Conservation (phyloP, 2,797 vertebrate species). For the Platyrinchus mystaceus region DNA sequence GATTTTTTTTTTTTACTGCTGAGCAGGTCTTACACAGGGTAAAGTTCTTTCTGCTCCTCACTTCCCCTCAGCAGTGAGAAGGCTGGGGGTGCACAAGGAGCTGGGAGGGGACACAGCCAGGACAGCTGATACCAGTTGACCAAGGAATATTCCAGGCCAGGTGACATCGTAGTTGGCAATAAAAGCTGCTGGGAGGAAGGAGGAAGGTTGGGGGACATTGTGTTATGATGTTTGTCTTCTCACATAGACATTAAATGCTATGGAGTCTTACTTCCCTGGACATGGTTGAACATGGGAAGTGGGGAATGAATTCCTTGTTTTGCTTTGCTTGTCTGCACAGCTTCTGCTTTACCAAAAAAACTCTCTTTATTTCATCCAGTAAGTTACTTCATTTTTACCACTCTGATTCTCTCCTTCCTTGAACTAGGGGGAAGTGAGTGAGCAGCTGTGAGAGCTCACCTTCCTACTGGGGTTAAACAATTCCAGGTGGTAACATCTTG, state of each 20-base stretch:
- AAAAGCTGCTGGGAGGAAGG: neutral
- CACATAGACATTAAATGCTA: accelerated
- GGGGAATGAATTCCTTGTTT: neutral
- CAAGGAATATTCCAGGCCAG: neutral
- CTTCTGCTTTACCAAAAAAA: neutral
- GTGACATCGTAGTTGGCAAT: neutral
- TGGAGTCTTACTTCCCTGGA: neutral
- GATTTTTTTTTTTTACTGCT: neutral
- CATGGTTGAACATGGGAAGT: neutral
- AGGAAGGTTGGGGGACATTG: accelerated
- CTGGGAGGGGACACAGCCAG: neutral
- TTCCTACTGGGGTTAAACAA: neutral
- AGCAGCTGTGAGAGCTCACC: accelerated
- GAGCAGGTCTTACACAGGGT: neutral
- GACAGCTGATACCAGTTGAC: neutral
- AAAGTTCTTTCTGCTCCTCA: neutral
- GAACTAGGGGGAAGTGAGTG: accelerated
- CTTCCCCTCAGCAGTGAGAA: accelerated
- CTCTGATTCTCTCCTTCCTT: neutral
- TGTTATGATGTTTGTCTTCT: neutral
- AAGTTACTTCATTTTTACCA: neutral
- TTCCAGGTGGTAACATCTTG: neutral
- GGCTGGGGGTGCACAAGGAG: neutral
- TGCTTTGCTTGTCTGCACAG: accelerated
- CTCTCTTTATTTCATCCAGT: neutral